Evolutionary conservation across 2,888 invertebrate species (phyloP), one percentile per base, ranked within the genome.

Genomic region (Petrophora chlorosata): DNA sequence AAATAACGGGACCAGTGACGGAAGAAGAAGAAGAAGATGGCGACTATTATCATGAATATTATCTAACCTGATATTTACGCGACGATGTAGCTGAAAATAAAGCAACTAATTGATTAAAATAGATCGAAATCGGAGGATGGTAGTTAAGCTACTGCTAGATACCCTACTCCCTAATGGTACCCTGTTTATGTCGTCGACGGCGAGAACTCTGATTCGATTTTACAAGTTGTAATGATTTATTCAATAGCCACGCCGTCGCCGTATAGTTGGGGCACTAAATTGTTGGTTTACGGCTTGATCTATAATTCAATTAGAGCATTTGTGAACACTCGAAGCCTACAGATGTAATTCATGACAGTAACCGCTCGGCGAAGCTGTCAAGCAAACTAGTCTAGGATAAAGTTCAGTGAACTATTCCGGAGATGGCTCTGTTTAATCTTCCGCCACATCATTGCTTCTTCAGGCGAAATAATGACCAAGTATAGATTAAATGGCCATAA

Each of bases 171-270:
- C n/a, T n/a, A n/a, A n/a, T n/a, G n/a, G n/a, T n/a, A n/a, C n/a
- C 44, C 4, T 4, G n/a, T 44, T 45, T 19, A 39, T 12, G 22
- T 13, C 5, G 0, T 38, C 8, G 9, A 7, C 10, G 40, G 13
- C 14, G 23, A 0, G 41, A 56, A 52, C 56, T 56, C 28, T 51
- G 59, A 56, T 53, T 56, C 56, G 45, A 56, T 36, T 51, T 45
- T 54, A 52, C 50, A 58, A 53, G 36, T 33, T 36, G 42, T 42
- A 48, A 59, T 57, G 49, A 59, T 54, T 57, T 54, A 59, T 57
- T 54, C 56, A 57, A 48, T 45, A 45, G 32, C 25, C 3, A 13
- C 7, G 16, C 14, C 12, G 16, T 10, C 12, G 22, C 35, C 40
- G 28, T 34, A 34, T 25, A 35, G 23, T 25, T 29, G 30, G 38